Evolutionary conservation across 2,888 invertebrate genomes (phyloP).

Genomic region (Harpagoxenus sublaevis): DNA sequence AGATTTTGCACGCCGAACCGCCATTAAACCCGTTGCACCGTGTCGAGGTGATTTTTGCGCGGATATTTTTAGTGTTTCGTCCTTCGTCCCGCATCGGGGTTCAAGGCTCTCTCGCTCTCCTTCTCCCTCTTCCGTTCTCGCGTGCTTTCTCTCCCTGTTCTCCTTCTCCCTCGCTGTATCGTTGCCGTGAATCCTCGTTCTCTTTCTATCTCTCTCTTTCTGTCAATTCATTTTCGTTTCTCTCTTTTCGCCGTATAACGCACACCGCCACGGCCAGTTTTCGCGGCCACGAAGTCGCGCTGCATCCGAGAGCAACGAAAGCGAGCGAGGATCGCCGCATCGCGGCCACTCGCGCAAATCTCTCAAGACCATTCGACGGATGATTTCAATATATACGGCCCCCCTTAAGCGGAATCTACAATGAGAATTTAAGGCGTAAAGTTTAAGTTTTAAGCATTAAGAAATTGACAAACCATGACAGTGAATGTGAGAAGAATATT

Average conservation of each 20-base stretch:
- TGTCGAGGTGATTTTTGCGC: conserved; percentile 79
- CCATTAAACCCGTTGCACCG: conserved; percentile 79
- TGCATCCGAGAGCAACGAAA: conserved; percentile 24
- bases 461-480: too few relatives aligned
- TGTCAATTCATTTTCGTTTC: conserved; percentile 48
- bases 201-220: not conserved
- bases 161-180: not conserved
- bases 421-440: too few relatives aligned
- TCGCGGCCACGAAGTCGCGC: conserved; percentile 42
- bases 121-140: conserved; percentile 37
- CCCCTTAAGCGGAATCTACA: too few relatives aligned
- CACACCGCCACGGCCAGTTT: conserved; percentile 25
- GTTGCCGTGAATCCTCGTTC: conserved; percentile 22
- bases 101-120: conserved; percentile 76
- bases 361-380: not conserved
- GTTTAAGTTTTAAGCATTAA: too few relatives aligned
- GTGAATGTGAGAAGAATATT: too few relatives aligned
- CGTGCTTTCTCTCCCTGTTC: conserved; percentile 3
- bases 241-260: conserved; percentile 15
- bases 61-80: conserved; percentile 83
- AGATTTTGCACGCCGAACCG: conserved; percentile 79
- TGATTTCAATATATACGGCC: not conserved
- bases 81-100: conserved; percentile 82
- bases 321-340: conserved; percentile 10
- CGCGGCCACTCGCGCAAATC: conserved; percentile 11